Evolutionary conservation across 2,797 vertebrate species (phyloP).

Genomic region (Emydoidea blandingii): DNA sequence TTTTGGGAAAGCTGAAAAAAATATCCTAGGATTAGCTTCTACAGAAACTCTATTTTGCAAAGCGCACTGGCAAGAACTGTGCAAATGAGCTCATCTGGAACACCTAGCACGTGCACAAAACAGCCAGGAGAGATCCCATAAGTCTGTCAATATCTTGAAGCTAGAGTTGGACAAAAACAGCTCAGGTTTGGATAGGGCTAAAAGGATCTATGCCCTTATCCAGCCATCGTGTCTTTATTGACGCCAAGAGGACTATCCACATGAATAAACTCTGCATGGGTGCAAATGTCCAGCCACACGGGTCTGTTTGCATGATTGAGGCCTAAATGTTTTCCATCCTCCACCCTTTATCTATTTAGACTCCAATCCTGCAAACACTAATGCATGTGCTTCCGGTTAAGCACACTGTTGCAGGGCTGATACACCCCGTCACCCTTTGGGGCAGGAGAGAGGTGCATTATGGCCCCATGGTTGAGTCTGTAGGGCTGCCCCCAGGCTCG

Average conservation of each 20-base stretch:
- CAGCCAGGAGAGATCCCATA: fast-evolving
- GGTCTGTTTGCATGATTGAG: not conserved
- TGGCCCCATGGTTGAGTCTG: too few relatives aligned
- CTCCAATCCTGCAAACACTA: not conserved
- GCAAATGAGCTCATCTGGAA: not conserved
- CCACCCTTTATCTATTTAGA: not conserved
- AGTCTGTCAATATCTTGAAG: fast-evolving
- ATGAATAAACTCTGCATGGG: not conserved
- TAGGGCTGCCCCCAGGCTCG: too few relatives aligned
- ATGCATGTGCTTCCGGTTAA: not conserved
- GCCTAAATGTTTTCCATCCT: not conserved
- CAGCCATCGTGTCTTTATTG: not conserved
- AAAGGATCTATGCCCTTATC: not conserved
- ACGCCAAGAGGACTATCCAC: too few relatives aligned
- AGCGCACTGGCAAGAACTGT: not conserved
- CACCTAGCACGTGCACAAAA: fast-evolving
- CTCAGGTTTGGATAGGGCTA: not conserved
- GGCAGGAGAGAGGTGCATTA: too few relatives aligned
- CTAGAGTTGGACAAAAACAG: fast-evolving
- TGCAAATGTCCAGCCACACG: not conserved
- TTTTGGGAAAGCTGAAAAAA: slow-evolving; percentile 5
- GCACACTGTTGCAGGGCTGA: not conserved
- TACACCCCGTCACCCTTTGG: too few relatives aligned
- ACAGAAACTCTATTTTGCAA: not conserved
- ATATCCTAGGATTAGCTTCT: not conserved